Conservation (phyloP, 1,140 invertebrate species). For the Chironomus striatipennis region DNA sequence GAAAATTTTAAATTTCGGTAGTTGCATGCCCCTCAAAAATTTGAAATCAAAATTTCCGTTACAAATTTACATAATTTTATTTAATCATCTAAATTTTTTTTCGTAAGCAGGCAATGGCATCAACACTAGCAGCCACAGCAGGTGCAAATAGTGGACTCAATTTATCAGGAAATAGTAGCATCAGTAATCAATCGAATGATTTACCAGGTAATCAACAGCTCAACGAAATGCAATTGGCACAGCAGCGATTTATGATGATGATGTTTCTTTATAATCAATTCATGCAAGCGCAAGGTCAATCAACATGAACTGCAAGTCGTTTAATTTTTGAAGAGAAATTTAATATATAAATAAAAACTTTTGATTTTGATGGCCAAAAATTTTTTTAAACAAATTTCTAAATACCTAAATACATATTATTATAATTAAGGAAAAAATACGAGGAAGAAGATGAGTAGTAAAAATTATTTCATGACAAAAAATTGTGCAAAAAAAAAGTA, state of each 20-base stretch:
- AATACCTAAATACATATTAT: background rate
- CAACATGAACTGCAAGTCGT: background rate
- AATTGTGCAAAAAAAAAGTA: too few species aligned
- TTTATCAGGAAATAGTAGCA: background rate
- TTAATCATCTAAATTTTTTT: background rate
- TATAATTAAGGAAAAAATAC: too few species aligned
- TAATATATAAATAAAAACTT: background rate
- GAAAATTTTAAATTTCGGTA: too few species aligned
- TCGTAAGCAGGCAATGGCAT: background rate
- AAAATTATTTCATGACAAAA: background rate
- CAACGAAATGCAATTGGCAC: conserved; percentile 19
- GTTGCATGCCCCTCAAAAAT: too few species aligned
- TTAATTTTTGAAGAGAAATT: too few species aligned
- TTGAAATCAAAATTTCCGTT: too few species aligned
- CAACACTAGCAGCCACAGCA: background rate
- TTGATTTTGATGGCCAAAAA: background rate
- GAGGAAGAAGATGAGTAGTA: background rate
- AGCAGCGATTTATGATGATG: conserved; percentile 11
- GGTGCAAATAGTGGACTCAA: background rate
- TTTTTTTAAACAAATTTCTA: background rate
- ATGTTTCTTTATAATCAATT: conserved; percentile 16
- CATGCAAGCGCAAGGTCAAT: background rate
- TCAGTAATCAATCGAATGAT: background rate
- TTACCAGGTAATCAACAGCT: background rate
- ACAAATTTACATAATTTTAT: background rate